A percentile compares a stretch with the other conserved stretches of the same genome.
Evolutionary conservation across 2,888 invertebrate species (phyloP).

Genomic region (Hedychridium roseum): DNA sequence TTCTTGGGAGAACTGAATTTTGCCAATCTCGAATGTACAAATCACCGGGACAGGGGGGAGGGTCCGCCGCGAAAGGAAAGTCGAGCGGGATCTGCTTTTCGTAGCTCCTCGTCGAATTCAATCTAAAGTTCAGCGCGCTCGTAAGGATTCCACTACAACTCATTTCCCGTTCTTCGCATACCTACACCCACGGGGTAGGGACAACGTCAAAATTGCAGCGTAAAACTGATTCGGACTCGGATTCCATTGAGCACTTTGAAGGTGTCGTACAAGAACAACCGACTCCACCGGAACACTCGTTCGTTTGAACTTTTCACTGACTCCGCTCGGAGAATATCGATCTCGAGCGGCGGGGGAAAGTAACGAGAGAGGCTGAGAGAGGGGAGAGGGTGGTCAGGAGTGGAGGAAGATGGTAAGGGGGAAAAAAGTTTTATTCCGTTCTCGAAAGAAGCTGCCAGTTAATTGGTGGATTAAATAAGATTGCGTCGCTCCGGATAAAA

Average conservation of each 20-base stretch:
- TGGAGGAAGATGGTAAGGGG: not conserved
- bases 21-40: constrained; percentile 5
- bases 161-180: constrained; percentile 34
- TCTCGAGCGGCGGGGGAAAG: constrained; percentile 6
- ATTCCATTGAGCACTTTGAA: constrained; percentile 23
- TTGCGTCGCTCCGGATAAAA: constrained; percentile 13
- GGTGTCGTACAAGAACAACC: constrained; percentile 33
- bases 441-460: constrained; percentile 17
- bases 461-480: constrained; percentile 24
- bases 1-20: too few species aligned
- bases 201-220: constrained; percentile 36
- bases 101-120: constrained; percentile 39
- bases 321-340: constrained; percentile 20
- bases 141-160: constrained; percentile 47
- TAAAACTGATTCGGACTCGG: constrained; percentile 32
- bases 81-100: constrained; percentile 28
- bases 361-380: constrained; percentile 2
- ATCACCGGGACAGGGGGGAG: not conserved
- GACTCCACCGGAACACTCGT: constrained; percentile 12
- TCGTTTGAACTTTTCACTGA: constrained; percentile 28
- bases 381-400: not conserved
- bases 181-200: constrained; percentile 17
- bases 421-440: constrained; percentile 24
- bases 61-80: too few species aligned
- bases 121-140: constrained; percentile 44